Conservation (phyloP, 1,140 invertebrate genomes). For the Drosophila biarmipes region DNA sequence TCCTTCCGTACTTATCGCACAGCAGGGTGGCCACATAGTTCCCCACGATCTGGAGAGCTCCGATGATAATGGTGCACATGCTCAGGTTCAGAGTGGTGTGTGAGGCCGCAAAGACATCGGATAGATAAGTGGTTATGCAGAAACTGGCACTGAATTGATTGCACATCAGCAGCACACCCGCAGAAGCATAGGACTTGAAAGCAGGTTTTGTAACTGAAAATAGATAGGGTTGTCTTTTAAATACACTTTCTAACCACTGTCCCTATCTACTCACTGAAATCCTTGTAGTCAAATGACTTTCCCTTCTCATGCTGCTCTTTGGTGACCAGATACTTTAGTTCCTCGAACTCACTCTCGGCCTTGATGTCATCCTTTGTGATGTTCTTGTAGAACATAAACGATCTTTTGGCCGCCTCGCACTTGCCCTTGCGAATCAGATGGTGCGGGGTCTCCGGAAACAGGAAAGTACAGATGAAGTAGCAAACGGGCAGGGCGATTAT, state of each 20-base stretch:
- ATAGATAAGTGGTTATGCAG: constrained; percentile 59
- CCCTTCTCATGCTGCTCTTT: constrained; percentile 40
- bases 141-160: constrained; percentile 64
- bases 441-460: constrained; percentile 93
- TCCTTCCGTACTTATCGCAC: constrained; percentile 62
- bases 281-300: constrained; percentile 43
- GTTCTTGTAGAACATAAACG: constrained; percentile 85
- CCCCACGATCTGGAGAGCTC: constrained; percentile 84
- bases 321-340: constrained; percentile 42
- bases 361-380: constrained; percentile 34
- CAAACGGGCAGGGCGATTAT: constrained; percentile 88
- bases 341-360: constrained; percentile 51
- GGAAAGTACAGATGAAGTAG: constrained; percentile 88
- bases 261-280: constrained; percentile 64
- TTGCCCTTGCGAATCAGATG: constrained; percentile 87
- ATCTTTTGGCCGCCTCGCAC: constrained; percentile 87
- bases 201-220: constrained; percentile 42
- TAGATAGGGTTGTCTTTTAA: neutral
- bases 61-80: constrained; percentile 86
- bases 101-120: constrained; percentile 87
- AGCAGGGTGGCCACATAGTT: constrained; percentile 56
- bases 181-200: constrained; percentile 42
- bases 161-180: constrained; percentile 33
- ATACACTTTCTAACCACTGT: too few species aligned
- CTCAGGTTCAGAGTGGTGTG: constrained; percentile 85